These are phyloP conservation scores for Drosophila nasuta DNA, from an alignment of 1,140 invertebrate species.

Conservation along the genomic window DNA sequence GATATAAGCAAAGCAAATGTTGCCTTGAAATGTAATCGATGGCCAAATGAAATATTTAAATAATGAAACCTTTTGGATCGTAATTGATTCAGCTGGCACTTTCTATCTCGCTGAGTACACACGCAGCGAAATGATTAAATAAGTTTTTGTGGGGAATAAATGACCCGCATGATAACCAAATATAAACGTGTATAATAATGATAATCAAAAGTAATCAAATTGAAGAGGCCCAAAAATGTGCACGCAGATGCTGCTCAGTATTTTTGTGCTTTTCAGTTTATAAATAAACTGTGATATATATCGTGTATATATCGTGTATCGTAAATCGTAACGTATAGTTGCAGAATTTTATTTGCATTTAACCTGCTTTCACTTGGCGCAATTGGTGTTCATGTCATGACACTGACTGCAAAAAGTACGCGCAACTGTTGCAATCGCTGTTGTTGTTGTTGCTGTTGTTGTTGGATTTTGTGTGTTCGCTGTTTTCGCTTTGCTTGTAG, in stretches of 20 bases:
- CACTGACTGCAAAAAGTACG: conserved; percentile 41
- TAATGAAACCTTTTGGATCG: background rate
- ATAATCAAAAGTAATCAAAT: conserved; percentile 78
- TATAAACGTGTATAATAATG: conserved; percentile 58
- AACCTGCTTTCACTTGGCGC: conserved; percentile 79
- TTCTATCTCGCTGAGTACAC: conserved; percentile 25
- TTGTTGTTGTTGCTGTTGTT: background rate
- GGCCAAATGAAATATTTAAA: conserved; percentile 1
- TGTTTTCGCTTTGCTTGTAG: conserved; percentile 3
- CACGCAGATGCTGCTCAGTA: background rate
- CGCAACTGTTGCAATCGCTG: conserved; percentile 62
- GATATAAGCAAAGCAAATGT: background rate
- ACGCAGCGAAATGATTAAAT: conserved; percentile 7
- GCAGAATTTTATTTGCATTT: conserved; percentile 81
- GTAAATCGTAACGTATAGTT: conserved; percentile 6
- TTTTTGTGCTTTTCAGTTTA: background rate
- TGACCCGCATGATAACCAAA: conserved; percentile 50
- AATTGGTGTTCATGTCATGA: conserved; percentile 63
- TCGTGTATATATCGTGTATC: background rate
- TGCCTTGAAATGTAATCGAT: background rate
- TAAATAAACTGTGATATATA: conserved; percentile 15
- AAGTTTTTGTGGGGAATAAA: conserved; percentile 27
- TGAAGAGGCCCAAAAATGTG: conserved; percentile 51
- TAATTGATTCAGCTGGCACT: conserved; percentile 25
- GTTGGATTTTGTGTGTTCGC: too few relatives aligned